Evolutionary conservation across 2,888 invertebrate species (phyloP).

Genomic region (Drosophila antonietae): DNA sequence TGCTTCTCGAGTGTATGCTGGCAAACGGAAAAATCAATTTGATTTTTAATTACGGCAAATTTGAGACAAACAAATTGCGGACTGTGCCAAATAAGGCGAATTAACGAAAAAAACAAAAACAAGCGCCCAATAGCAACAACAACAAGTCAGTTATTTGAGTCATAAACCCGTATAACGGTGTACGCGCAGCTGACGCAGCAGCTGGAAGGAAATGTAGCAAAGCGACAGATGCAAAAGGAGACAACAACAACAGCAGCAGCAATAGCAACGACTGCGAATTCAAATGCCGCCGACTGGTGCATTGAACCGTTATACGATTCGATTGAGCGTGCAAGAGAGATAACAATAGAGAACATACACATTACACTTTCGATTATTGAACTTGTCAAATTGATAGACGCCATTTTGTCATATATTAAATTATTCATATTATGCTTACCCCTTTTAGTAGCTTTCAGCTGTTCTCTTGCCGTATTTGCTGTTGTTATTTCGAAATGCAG

Average conservation of each 20-base stretch:
- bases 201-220: slow-evolving; percentile 57
- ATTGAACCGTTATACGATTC: slow-evolving; percentile 66
- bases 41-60: slow-evolving; percentile 76
- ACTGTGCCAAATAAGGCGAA: slow-evolving; percentile 64
- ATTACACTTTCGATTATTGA: slow-evolving; percentile 72
- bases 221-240: slow-evolving; percentile 40
- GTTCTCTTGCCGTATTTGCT: slow-evolving; percentile 22
- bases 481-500: slow-evolving; percentile 53
- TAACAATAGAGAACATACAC: slow-evolving; percentile 31
- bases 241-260: slow-evolving; percentile 27
- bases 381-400: slow-evolving; percentile 55
- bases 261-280: slow-evolving; percentile 1
- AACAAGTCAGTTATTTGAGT: slow-evolving; percentile 60
- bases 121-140: slow-evolving; percentile 20
- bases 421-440: slow-evolving; percentile 35
- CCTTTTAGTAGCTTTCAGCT: slow-evolving; percentile 6
- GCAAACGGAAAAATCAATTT: slow-evolving; percentile 70
- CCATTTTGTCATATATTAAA: slow-evolving; percentile 38
- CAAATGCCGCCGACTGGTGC: slow-evolving; percentile 47
- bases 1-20: slow-evolving; percentile 38
- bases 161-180: slow-evolving; percentile 71
- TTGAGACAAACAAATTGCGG: slow-evolving; percentile 72
- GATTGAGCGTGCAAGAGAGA: slow-evolving; percentile 28
- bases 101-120: slow-evolving; percentile 19
- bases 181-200: slow-evolving; percentile 57